phyloP scores from a whole-genome alignment of 2,113 vertebrate species.

The Dasyprocta punctata region DNA sequence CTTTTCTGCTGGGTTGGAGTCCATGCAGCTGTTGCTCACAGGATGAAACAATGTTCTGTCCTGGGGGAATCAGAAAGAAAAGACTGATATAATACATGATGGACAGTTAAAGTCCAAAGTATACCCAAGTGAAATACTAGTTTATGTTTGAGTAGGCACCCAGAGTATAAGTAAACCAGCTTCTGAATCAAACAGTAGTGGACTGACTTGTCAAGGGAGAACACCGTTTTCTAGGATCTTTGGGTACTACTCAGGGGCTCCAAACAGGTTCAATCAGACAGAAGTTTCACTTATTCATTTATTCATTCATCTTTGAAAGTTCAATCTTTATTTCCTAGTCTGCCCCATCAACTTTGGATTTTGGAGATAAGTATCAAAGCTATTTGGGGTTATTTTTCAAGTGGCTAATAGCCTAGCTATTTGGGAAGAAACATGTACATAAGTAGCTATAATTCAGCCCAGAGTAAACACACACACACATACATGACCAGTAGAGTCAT shows the following conservation, averaged over 20 bases:
- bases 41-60: slow-evolving; percentile 93
- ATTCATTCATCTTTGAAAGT: background rate
- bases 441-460: background rate
- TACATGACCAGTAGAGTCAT: background rate
- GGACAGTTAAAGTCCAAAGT: background rate
- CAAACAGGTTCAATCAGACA: background rate
- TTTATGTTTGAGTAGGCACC: background rate
- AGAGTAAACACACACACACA: background rate
- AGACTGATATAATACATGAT: background rate
- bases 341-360: background rate
- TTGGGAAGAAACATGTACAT: background rate
- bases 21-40: slow-evolving; percentile 93
- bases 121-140: background rate
- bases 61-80: slow-evolving; percentile 83
- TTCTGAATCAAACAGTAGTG: background rate
- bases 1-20: slow-evolving; percentile 93
- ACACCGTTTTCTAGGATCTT: background rate
- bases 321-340: background rate
- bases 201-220: background rate
- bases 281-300: background rate
- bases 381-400: background rate
- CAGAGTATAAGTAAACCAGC: background rate
- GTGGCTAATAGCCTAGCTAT: background rate
- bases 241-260: background rate
- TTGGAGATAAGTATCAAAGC: background rate